A percentile compares a stretch with the other conserved stretches of the same genome.
phyloP scores from a whole-genome alignment of 2,113 vertebrate genomes.

The Gracilinanus agilis region DNA sequence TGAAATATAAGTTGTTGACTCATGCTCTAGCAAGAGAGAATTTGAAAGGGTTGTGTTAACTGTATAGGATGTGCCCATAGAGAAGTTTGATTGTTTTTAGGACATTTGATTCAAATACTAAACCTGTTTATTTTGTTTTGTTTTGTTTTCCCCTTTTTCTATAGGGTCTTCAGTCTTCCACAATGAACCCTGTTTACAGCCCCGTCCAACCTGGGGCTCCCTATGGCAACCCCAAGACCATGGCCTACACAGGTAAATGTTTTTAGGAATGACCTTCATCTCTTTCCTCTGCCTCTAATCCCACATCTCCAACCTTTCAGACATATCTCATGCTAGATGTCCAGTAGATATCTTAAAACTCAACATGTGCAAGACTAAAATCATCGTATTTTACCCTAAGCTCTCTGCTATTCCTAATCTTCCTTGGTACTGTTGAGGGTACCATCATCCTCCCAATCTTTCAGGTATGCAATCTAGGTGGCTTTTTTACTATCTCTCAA shows the following conservation, averaged over 20 bases:
- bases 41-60: neutral
- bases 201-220: conserved; percentile 97
- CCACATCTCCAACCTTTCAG: neutral
- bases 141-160: conserved; percentile 81
- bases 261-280: neutral
- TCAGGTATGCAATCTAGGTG: neutral
- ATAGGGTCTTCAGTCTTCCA: conserved; percentile 93
- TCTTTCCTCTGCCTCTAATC: neutral
- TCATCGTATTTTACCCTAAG: neutral
- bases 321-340: conserved; percentile 8
- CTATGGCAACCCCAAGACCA: conserved; percentile 98
- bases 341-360: neutral
- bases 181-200: conserved; percentile 99
- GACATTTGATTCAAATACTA: accelerated
- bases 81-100: conserved; percentile 42
- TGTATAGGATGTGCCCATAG: conserved; percentile 16
- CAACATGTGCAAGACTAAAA: conserved; percentile 5
- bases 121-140: too few relatives aligned
- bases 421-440: conserved; percentile 5
- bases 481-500: neutral
- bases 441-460: neutral
- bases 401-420: too few relatives aligned
- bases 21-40: neutral
- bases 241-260: conserved; percentile 95
- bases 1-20: neutral